phyloP scores from a whole-genome alignment of 2,888 invertebrate species.

The Boloria euphrosyne region DNA sequence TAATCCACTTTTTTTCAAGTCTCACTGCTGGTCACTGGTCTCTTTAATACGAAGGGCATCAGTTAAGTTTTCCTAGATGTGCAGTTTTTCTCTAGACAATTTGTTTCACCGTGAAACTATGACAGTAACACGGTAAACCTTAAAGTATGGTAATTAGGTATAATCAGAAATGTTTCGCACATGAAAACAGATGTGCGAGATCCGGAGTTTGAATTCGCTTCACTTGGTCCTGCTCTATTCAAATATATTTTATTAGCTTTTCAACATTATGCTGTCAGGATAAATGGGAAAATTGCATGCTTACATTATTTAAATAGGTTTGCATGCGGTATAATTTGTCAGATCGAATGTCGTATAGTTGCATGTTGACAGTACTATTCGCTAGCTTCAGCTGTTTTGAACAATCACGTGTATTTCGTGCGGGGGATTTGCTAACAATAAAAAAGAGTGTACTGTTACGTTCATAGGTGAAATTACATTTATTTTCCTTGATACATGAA shows the following conservation, averaged over 20 bases:
- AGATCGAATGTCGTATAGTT: conserved; percentile 16
- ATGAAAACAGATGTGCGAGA: too few relatives aligned
- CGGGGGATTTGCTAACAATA: conserved; percentile 12
- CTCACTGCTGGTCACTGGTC: too few relatives aligned
- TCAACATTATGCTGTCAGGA: background rate
- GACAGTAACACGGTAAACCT: too few relatives aligned
- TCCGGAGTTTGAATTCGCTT: too few relatives aligned
- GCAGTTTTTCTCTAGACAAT: too few relatives aligned
- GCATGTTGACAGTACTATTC: conserved; percentile 21
- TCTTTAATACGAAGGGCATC: too few relatives aligned
- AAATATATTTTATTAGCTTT: background rate
- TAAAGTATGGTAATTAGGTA: too few relatives aligned
- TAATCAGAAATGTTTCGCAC: too few relatives aligned
- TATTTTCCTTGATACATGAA: background rate
- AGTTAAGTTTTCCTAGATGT: too few relatives aligned
- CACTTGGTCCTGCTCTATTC: too few relatives aligned
- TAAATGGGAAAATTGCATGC: conserved; percentile 10
- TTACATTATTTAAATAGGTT: conserved; percentile 1
- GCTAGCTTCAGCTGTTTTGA: conserved; percentile 24
- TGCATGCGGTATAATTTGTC: conserved; percentile 22
- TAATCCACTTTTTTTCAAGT: too few relatives aligned
- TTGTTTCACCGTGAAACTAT: too few relatives aligned
- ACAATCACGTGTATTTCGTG: conserved; percentile 10
- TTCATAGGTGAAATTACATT: background rate
- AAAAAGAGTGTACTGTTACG: background rate